A percentile compares a stretch with the other conserved stretches of the same genome.
phyloP scores from a whole-genome alignment of 2,797 vertebrate species.

The Loriculus beryllinus region DNA sequence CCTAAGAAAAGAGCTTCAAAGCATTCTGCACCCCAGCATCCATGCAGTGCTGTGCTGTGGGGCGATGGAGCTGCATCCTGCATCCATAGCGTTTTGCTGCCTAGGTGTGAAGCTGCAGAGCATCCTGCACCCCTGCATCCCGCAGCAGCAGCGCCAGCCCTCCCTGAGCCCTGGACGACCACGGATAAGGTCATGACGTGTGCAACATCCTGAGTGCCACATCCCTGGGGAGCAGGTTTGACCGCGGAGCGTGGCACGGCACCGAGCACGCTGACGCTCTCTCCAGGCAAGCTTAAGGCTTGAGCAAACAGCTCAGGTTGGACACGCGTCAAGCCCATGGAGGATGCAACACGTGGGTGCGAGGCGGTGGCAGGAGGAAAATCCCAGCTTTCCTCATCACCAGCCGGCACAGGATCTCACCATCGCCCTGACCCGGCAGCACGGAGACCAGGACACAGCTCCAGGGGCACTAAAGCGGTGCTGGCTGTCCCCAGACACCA shows the following conservation, averaged over 20 bases:
- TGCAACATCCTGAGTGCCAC: rapidly evolving
- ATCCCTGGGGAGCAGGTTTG: rapidly evolving
- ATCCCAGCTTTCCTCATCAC: background rate
- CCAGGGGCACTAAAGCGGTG: background rate
- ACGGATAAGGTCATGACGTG: rapidly evolving
- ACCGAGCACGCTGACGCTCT: rapidly evolving
- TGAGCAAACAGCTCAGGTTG: background rate
- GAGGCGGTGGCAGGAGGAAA: background rate
- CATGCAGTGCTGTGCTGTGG: background rate
- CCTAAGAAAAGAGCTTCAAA: background rate
- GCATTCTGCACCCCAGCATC: background rate
- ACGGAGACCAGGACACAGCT: rapidly evolving
- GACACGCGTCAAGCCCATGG: background rate
- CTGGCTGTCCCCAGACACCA: background rate
- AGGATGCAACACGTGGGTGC: background rate
- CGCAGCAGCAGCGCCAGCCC: rapidly evolving
- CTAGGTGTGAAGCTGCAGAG: background rate
- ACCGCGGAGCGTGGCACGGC: rapidly evolving
- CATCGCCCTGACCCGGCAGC: rapidly evolving
- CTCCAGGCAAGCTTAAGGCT: background rate
- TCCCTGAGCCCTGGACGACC: rapidly evolving
- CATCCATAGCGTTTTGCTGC: background rate
- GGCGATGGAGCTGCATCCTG: background rate
- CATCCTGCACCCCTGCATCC: background rate
- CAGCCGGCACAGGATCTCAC: background rate